Percentiles rank a stretch among this genome's conserved stretches.
These are phyloP conservation scores for Mystacornis crossleyi DNA, from an alignment of 2,113 vertebrate genomes.

Conservation along the genomic window DNA sequence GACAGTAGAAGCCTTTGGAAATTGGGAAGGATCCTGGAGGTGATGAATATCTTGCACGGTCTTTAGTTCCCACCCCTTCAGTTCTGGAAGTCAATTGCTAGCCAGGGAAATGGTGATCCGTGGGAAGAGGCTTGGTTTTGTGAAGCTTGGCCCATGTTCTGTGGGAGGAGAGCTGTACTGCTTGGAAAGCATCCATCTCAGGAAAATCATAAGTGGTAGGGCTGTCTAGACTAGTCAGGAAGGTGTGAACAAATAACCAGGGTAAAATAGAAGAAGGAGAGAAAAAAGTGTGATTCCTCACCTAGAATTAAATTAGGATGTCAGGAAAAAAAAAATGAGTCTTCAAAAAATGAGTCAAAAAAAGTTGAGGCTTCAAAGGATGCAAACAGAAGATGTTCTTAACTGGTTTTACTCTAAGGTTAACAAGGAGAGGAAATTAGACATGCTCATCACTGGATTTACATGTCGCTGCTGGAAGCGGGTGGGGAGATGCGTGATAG, in stretches of 20 bases:
- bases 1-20: background rate
- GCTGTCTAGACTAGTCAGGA: conserved; percentile 58
- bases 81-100: background rate
- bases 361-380: background rate
- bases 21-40: background rate
- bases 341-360: too few relatives aligned
- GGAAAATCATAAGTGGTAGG: conserved; percentile 1
- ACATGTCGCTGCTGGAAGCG: background rate
- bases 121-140: conserved; percentile 32
- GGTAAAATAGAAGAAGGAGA: background rate
- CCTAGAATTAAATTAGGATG: background rate
- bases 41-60: accelerated
- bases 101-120: background rate
- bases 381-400: background rate
- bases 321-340: background rate
- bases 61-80: background rate
- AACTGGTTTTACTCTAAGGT: background rate
- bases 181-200: background rate
- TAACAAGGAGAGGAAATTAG: background rate
- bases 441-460: background rate
- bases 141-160: background rate
- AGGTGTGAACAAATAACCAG: background rate
- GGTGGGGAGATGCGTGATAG: background rate
- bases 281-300: background rate
- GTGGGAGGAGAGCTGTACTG: background rate